phyloP scores from a whole-genome alignment of 2,888 invertebrate genomes.

The Drosophila diplacantha region DNA sequence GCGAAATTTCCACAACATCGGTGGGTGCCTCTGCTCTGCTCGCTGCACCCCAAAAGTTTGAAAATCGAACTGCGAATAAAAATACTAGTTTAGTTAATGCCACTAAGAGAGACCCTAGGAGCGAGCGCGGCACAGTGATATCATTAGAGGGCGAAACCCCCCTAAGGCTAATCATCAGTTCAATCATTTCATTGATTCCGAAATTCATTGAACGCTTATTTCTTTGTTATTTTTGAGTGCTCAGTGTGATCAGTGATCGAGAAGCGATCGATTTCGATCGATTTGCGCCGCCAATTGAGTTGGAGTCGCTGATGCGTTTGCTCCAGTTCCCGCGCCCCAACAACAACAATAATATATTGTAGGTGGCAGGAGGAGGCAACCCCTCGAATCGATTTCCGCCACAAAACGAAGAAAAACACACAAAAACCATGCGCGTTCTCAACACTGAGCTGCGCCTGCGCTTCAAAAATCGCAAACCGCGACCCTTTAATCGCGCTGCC shows the following conservation, averaged over 20 bases:
- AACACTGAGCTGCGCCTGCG: slow-evolving; percentile 68
- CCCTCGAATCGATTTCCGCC: slow-evolving; percentile 20
- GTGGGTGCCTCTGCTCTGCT: slow-evolving; percentile 12
- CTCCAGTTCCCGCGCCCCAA: slow-evolving; percentile 39
- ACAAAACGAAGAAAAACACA: background rate
- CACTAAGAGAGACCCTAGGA: background rate
- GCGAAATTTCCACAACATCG: slow-evolving; percentile 60
- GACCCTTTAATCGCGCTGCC: slow-evolving; percentile 66
- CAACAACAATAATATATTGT: slow-evolving; percentile 2
- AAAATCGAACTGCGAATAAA: slow-evolving; percentile 6
- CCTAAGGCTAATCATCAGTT: slow-evolving; percentile 10
- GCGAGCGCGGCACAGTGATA: slow-evolving; percentile 13
- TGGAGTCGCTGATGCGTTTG: slow-evolving; percentile 50
- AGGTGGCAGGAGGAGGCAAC: background rate
- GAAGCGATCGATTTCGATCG: slow-evolving; percentile 20
- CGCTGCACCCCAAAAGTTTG: slow-evolving; percentile 1
- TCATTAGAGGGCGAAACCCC: slow-evolving; percentile 28
- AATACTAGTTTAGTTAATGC: slow-evolving; percentile 1
- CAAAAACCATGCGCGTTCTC: slow-evolving; percentile 60
- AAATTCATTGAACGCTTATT: slow-evolving; percentile 3
- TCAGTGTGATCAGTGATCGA: slow-evolving; percentile 24
- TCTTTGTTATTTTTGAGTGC: slow-evolving; percentile 15
- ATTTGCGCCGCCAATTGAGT: slow-evolving; percentile 30
- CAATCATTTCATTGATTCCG: slow-evolving; percentile 11
- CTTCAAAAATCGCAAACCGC: slow-evolving; percentile 68